phyloP scores from a whole-genome alignment of 2,888 invertebrate species.

The Ectropis crepuscularia region DNA sequence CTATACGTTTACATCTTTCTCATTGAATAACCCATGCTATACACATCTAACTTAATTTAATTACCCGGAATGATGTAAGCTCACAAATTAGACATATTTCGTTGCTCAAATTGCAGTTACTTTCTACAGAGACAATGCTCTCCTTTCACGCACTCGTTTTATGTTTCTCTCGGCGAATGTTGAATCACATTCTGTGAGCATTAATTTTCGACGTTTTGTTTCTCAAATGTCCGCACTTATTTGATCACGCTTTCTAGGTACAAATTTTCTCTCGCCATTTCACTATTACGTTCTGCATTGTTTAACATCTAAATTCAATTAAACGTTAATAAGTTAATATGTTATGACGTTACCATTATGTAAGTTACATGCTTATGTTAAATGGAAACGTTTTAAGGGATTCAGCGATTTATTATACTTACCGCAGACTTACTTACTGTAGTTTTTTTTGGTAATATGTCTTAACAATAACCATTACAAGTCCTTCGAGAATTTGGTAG shows the following conservation, averaged over 20 bases:
- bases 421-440: no score
- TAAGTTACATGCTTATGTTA: no score
- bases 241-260: conserved; percentile 53
- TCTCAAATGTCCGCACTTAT: conserved; percentile 41
- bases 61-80: conserved; percentile 29
- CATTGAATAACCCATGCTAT: conserved; percentile 23
- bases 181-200: conserved; percentile 40
- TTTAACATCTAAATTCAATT: conserved; percentile 21
- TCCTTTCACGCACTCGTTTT: conserved; percentile 59
- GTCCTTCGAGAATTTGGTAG: conserved; percentile 40
- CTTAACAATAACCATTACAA: conserved; percentile 32
- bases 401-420: no score
- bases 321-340: conserved; percentile 2
- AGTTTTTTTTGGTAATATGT: conserved; percentile 19
- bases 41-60: conserved; percentile 29
- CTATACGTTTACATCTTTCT: conserved; percentile 20
- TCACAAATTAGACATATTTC: conserved; percentile 37
- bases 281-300: conserved; percentile 19
- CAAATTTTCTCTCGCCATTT: conserved; percentile 30
- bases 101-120: conserved; percentile 47
- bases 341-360: neutral
- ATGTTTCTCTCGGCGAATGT: conserved; percentile 47
- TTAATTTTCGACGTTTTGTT: conserved; percentile 48
- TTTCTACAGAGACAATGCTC: conserved; percentile 61
- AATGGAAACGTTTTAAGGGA: no score